Base-by-base conservation (phyloP, 2,113 vertebrate species). In the Leucoraja erinaceus region DNA sequence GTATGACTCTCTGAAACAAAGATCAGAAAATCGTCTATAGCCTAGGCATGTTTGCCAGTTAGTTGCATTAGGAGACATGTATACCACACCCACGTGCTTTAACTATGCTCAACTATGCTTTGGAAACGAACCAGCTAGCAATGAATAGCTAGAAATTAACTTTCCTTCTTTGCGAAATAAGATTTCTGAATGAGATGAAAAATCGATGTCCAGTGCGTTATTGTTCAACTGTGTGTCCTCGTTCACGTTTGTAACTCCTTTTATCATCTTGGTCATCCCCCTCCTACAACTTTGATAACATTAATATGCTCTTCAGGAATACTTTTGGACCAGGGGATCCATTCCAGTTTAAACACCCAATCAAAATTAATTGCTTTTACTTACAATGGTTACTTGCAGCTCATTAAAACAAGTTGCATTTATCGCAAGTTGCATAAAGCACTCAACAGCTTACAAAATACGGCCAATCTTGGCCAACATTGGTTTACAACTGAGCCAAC, bases 381-480 rank as follows among this genome's bases (percentile, higher is more conserved):
- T 28, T 84, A 59, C 47, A 84, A 9, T 84, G 56, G 18, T 84
- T 84, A 18, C 25, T 84, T 59, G 7, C 81, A 56, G 56, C 54
- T 28, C 56, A 61, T 84, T 84, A 59, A 84, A 59, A 56, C 54
- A 59, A 22, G 54, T 28, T 84, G 54, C 47, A 84, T 84, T 84
- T 84, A 84, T 61, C 25, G 9, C 20, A 61, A 84, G 54, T 61
- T 84, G 54, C 20, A 84, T 59, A 61, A 84, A 84, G 59, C 22
- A 84, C 54, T 56, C 81, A 84, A n/a, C 81, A 84, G 81, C 22
- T 59, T 31, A 54, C 81, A 84, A 84, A 84, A 78, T 78, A 76
- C 75, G 31, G 75, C 28, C 75, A 31, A 18, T 16, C 47, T 81
- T 22, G 54, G 47, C 78, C 78, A 54, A 81, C 20, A 20, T 18